Evolutionary conservation across 2,113 vertebrate species (phyloP).

Genomic region (Rhynchomys soricoides): DNA sequence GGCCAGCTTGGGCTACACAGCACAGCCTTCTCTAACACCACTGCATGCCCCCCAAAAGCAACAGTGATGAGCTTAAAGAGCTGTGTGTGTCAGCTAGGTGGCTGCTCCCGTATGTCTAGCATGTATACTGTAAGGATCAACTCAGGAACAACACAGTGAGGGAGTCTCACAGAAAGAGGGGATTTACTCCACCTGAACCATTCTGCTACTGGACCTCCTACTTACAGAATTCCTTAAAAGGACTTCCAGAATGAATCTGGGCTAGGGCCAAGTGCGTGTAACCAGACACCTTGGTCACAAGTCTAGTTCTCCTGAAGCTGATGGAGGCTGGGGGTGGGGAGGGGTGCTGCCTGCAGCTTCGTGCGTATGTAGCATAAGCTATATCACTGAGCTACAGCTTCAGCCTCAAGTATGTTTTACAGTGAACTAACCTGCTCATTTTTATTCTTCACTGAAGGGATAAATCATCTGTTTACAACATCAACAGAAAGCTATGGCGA

Average conservation of each 20-base stretch:
- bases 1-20: neutral
- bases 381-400: too few species aligned
- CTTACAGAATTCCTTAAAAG: conserved; percentile 53
- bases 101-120: conserved; percentile 1
- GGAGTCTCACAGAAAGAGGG: neutral
- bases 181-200: neutral
- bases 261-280: conserved; percentile 55
- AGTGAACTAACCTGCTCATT: conserved; percentile 36
- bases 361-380: neutral
- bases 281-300: conserved; percentile 1
- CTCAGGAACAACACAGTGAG: neutral
- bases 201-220: neutral
- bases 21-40: neutral
- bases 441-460: conserved; percentile 51
- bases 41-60: neutral
- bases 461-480: conserved; percentile 43
- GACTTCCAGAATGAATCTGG: conserved; percentile 9
- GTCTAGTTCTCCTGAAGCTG: neutral
- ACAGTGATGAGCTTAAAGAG: conserved; percentile 14
- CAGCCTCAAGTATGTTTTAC: conserved; percentile 27
- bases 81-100: neutral
- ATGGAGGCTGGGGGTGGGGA: fast-evolving
- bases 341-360: neutral
- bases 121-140: neutral
- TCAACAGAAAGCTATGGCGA: conserved; percentile 54